Conservation (phyloP, 2,888 invertebrate genomes). For the Xestia rhomboidea region DNA sequence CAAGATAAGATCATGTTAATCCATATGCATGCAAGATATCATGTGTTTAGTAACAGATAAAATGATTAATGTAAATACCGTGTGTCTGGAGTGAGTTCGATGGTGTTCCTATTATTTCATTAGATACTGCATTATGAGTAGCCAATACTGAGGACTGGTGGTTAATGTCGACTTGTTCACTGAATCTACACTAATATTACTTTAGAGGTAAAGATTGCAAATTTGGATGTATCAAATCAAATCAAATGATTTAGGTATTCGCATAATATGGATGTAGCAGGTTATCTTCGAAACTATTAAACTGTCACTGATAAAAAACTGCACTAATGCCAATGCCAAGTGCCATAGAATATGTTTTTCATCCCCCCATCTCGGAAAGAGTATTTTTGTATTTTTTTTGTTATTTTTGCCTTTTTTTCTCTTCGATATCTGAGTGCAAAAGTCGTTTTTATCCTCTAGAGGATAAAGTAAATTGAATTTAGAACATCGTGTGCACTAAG, state of each 20-base stretch:
- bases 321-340: not conserved
- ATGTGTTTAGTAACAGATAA: constrained; percentile 35
- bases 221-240: not conserved
- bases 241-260: too few relatives aligned
- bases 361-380: too few relatives aligned
- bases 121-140: not conserved
- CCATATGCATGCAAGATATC: constrained; percentile 30
- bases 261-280: too few relatives aligned
- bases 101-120: not conserved
- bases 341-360: not conserved
- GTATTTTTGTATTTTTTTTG: too few relatives aligned
- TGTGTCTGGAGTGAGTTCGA: not conserved
- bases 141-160: too few relatives aligned
- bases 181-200: not conserved
- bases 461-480: too few relatives aligned
- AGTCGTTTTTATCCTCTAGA: too few relatives aligned
- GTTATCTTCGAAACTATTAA: too few relatives aligned
- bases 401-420: too few relatives aligned
- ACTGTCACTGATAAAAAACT: too few relatives aligned
- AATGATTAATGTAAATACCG: constrained; percentile 19
- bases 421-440: too few relatives aligned
- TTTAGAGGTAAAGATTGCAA: not conserved
- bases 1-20: constrained; percentile 25
- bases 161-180: not conserved
- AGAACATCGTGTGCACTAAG: too few relatives aligned